Percentiles rank a stretch among this genome's conserved stretches.
Conservation (phyloP, 2,888 invertebrate species). For the Drosophila melanocephala region DNA sequence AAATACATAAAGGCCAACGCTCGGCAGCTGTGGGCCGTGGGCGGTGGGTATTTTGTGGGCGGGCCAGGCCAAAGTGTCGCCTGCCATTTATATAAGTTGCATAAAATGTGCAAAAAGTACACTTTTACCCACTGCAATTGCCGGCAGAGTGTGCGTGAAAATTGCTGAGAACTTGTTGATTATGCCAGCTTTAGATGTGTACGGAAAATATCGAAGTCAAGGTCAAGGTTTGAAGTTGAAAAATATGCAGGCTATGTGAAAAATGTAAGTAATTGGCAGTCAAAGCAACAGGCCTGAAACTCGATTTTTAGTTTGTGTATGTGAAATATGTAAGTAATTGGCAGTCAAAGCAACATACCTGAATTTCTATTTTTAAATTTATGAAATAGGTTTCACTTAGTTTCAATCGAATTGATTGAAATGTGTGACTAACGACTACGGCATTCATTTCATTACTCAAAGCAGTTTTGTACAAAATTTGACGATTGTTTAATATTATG, state of each 20-base stretch:
- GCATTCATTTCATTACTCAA: background rate
- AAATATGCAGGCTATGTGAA: background rate
- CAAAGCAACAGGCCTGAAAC: background rate
- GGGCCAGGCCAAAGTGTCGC: constrained; percentile 63
- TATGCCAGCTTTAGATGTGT: background rate
- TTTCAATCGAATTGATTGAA: background rate
- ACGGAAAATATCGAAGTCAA: background rate
- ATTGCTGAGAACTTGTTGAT: constrained; percentile 61
- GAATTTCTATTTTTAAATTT: background rate
- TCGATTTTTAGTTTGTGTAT: background rate
- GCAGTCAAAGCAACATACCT: background rate
- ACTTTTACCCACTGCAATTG: constrained; percentile 42
- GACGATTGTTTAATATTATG: background rate
- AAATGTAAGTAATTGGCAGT: background rate
- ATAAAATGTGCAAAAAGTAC: constrained; percentile 69
- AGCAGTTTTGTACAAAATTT: background rate
- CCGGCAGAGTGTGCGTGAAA: constrained; percentile 44
- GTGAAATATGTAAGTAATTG: background rate
- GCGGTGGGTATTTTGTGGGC: constrained; percentile 15
- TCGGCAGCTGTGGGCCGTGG: constrained; percentile 30
- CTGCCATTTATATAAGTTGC: constrained; percentile 76
- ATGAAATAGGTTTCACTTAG: background rate
- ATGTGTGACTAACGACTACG: background rate
- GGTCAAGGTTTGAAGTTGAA: background rate
- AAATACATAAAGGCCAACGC: constrained; percentile 63